Percentiles rank a stretch among this genome's conserved stretches.
These are phyloP conservation scores for Dendrocincla fuliginosa DNA, from an alignment of 2,797 vertebrate species.

Conservation along the genomic window DNA sequence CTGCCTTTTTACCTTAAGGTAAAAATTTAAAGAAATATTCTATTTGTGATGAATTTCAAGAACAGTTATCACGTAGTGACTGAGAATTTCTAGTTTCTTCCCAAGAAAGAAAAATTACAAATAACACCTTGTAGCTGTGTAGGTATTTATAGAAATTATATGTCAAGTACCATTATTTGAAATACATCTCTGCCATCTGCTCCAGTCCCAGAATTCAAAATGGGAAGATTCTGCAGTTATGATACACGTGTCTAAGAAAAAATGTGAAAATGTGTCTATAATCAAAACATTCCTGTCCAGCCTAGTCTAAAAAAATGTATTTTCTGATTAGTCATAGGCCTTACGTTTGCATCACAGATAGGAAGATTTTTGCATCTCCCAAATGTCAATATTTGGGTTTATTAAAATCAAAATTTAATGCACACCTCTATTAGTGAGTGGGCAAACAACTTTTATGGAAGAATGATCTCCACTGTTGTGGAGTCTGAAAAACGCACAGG, in stretches of 20 bases:
- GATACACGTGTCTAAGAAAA: background rate
- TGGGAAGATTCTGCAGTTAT: constrained; percentile 5
- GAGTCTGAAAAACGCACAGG: background rate
- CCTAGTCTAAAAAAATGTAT: background rate
- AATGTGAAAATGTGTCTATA: constrained; percentile 24
- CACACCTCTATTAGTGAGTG: background rate
- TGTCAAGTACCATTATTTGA: constrained; percentile 40
- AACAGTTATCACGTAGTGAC: background rate
- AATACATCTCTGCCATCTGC: constrained; percentile 57
- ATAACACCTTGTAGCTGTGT: background rate
- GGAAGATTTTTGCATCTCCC: background rate
- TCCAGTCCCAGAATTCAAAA: constrained; percentile 14
- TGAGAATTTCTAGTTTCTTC: constrained; percentile 5
- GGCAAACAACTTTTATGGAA: background rate
- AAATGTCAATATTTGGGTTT: background rate
- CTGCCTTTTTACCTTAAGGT: background rate
- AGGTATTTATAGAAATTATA: constrained; percentile 21
- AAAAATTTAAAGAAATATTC: background rate
- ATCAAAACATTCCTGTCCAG: background rate
- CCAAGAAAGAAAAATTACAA: constrained; percentile 15
- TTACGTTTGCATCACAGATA: background rate
- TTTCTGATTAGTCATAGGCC: background rate
- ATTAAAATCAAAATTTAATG: background rate
- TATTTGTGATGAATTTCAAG: background rate
- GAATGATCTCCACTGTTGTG: background rate